Base-by-base conservation (phyloP, 2,888 invertebrate genomes). In the Drosophila birchii region DNA sequence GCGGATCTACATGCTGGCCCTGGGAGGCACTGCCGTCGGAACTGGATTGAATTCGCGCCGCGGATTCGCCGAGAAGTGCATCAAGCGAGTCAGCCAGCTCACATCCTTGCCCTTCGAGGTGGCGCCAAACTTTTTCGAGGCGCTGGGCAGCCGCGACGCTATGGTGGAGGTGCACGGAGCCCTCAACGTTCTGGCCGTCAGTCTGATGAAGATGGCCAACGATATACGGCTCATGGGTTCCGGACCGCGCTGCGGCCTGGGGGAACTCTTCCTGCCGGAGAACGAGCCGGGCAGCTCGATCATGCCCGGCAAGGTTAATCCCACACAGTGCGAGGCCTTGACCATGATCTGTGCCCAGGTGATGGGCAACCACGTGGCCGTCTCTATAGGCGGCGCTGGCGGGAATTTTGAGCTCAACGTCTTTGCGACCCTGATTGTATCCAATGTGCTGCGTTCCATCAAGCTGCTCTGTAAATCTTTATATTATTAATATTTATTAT, bases 231-330 rank as follows among this genome's bases (percentile, higher is more conserved):
- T 99, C 90, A 93, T 99, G 77, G 99, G 96, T 0, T 98, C 98
- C 0, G 99, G 99, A 0, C 99, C 99, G 0, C 95, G 99, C 39
- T 98, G 98, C 91, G 99, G 99, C 0, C 94, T 99, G 1, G 99
- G 96, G 2, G 99, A 99, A 93, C 93, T 99, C 0, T 93, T 94
- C 53, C 94, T 99, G 78, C 99, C 99, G 0, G 99, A 99, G 93
- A 99, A 99, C 92, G 99, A 99, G 91, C 99, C 99, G 0, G 99
- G 99, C 5, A 98, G 98, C 88, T 98, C 98, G 7, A 99, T 99
- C 80, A 99, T 99, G 99, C 99, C 99, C 26, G 99, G 96, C 94
- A 99, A 99, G 93, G 98, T 99, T 57, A 99, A 99, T 93, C 99
- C 99, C 1, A 99, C 99, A 0, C 99, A 99, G 92, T 98, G 98